These are phyloP conservation scores for Oenanthe melanoleuca DNA, from an alignment of 2,113 vertebrate species.

Conservation along the genomic window DNA sequence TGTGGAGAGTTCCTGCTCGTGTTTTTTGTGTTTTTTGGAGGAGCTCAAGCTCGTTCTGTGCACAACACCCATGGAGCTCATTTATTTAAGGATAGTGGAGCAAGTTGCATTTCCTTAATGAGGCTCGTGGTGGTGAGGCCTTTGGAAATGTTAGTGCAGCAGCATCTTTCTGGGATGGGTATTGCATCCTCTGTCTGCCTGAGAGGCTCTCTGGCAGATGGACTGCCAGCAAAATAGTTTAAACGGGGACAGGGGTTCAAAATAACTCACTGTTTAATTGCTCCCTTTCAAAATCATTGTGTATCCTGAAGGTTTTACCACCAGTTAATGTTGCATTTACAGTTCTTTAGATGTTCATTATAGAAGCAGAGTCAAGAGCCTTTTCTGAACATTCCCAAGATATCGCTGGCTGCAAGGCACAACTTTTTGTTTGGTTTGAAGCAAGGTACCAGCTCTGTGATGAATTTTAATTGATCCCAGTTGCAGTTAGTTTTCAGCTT, in stretches of 20 bases:
- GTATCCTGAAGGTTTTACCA: slow-evolving; percentile 19
- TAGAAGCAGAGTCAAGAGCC: background rate
- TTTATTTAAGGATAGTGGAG: background rate
- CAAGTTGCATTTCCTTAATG: slow-evolving; percentile 11
- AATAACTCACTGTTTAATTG: slow-evolving; percentile 20
- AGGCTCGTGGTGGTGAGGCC: background rate
- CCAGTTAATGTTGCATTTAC: slow-evolving; percentile 9
- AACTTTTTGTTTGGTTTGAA: slow-evolving; percentile 34
- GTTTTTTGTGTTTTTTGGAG: background rate
- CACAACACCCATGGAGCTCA: background rate
- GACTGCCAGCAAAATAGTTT: background rate
- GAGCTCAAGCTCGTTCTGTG: background rate
- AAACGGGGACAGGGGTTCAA: slow-evolving; percentile 10
- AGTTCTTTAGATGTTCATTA: slow-evolving; percentile 44
- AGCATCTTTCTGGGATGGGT: background rate
- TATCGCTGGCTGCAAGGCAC: background rate
- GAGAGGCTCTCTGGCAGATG: slow-evolving; percentile 49
- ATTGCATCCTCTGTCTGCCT: background rate
- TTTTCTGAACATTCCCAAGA: slow-evolving; percentile 28
- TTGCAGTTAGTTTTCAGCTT: slow-evolving; percentile 12
- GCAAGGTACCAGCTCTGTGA: background rate
- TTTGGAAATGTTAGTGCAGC: slow-evolving; percentile 2
- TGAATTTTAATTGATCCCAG: slow-evolving; percentile 56
- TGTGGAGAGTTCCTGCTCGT: background rate
- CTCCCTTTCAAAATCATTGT: slow-evolving; percentile 5